Evolutionary conservation across 2,797 vertebrate species (phyloP), one percentile per base, ranked within the genome.

Genomic region (Phalanger gymnotis): DNA sequence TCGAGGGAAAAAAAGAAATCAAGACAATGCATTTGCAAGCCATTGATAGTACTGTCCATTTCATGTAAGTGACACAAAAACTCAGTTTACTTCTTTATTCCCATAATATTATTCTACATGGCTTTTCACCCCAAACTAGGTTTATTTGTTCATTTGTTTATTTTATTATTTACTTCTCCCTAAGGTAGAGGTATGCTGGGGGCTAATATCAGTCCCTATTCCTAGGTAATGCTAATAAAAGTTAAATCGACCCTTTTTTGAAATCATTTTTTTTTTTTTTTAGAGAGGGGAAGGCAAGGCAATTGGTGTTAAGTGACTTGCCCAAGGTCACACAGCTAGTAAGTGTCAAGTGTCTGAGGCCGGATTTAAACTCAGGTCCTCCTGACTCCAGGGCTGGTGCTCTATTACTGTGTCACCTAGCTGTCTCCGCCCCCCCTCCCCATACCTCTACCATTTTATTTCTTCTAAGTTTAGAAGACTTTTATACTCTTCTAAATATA

Each of bases 1-100:
- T 57, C 40, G 31, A 95, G 94, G 91, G 97, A 96, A 97, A 97
- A 97, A 98, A 96, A 96, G 97, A 96, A n/a, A 96, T 94, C 95
- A 97, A 55, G 95, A 31, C n/a, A 93, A 93, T 57, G 47, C 95
- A 92, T 96, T 98, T 97, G 73, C 56, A 95, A 87, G 97, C 34
- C 53, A 51, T 57, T 89, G 94, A 97, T 90, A 95, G 25, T 93
- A 96, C 97, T 95, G 94, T 95, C 94, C 94, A 97, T 95, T 96
- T 97, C 93, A 54, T 92, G 90, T 93, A 96, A 96, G 94, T 95
- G 40, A 54, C 90, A 97, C 94, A 97, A 96, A 95, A 57, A 94
- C 96, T 96, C 52, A 95, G 51, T 91, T 58, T 22, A 61, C 54
- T 96, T 96, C 28, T 96, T 90, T 95, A 91, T 90, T 91, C 53